A percentile compares a stretch with the other conserved stretches of the same genome.
Conservation (phyloP, 2,797 vertebrate species). For the Alca torda region DNA sequence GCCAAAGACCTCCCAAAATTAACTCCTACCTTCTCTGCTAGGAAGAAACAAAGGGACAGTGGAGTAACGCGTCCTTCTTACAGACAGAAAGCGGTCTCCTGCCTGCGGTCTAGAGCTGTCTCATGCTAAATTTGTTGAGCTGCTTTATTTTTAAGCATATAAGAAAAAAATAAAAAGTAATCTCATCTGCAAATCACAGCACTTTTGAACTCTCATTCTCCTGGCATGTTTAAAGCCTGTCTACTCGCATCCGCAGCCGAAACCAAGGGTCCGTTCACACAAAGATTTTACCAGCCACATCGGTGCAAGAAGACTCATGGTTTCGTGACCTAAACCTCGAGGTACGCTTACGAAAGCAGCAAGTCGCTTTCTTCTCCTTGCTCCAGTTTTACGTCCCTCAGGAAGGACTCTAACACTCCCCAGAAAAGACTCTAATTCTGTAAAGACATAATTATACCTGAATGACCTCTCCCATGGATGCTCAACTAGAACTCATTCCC, state of each 20-base stretch:
- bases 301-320: not conserved
- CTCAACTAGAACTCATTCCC: not conserved
- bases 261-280: not conserved
- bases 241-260: accelerated
- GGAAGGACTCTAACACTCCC: not conserved
- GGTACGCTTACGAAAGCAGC: not conserved
- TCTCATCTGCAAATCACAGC: not conserved
- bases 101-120: not conserved
- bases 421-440: slow-evolving; percentile 15
- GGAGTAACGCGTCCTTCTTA: not conserved
- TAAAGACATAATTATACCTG: slow-evolving; percentile 36
- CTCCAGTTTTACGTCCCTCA: slow-evolving; percentile 31
- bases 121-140: not conserved
- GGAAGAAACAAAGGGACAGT: not conserved
- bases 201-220: not conserved
- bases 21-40: not conserved
- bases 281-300: not conserved
- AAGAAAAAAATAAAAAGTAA: not conserved
- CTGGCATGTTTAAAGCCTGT: not conserved
- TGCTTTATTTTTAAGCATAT: not conserved
- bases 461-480: not conserved
- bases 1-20: not conserved
- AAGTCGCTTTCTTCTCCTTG: slow-evolving; percentile 24
- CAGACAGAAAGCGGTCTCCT: not conserved
- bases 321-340: not conserved